Percentiles rank a stretch among this genome's conserved stretches.
Conservation (phyloP, 2,888 invertebrate species). For the Drosophila gaucha region DNA sequence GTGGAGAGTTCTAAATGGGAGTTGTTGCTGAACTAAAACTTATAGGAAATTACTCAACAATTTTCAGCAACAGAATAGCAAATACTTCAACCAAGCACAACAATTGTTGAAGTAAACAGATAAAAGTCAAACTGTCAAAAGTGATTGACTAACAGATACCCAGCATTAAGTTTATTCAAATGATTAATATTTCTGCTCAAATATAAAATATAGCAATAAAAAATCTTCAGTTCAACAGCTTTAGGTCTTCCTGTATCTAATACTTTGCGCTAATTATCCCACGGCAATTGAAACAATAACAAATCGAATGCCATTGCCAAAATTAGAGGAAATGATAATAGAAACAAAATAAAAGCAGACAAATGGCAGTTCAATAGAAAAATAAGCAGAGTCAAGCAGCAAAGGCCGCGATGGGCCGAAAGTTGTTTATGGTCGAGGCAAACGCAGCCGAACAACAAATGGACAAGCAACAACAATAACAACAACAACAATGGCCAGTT, state of each 20-base stretch:
- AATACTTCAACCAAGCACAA: constrained; percentile 14
- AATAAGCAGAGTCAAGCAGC: neutral
- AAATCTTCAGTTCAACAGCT: neutral
- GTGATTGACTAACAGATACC: neutral
- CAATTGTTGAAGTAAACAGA: neutral
- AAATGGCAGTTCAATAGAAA: constrained; percentile 33
- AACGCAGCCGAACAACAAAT: constrained; percentile 19
- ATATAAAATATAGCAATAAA: neutral
- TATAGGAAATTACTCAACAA: neutral
- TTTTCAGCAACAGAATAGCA: neutral
- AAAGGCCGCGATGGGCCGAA: constrained; percentile 12
- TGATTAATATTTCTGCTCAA: too few species aligned
- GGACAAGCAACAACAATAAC: neutral
- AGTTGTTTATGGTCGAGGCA: constrained; percentile 20
- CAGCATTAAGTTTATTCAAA: neutral
- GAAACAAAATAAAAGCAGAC: constrained; percentile 12
- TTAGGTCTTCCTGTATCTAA: too few species aligned
- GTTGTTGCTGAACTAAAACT: neutral
- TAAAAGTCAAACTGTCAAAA: neutral
- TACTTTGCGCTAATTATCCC: constrained; percentile 17
- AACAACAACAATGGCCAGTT: constrained; percentile 20
- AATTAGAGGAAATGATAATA: constrained; percentile 1
- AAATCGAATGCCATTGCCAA: constrained; percentile 34
- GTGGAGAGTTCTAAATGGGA: constrained; percentile 5
- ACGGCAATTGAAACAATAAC: constrained; percentile 21